Percentiles rank a stretch among this genome's conserved stretches.
phyloP scores from a whole-genome alignment of 2,113 vertebrate genomes.

The Malurus alboscapulatus region DNA sequence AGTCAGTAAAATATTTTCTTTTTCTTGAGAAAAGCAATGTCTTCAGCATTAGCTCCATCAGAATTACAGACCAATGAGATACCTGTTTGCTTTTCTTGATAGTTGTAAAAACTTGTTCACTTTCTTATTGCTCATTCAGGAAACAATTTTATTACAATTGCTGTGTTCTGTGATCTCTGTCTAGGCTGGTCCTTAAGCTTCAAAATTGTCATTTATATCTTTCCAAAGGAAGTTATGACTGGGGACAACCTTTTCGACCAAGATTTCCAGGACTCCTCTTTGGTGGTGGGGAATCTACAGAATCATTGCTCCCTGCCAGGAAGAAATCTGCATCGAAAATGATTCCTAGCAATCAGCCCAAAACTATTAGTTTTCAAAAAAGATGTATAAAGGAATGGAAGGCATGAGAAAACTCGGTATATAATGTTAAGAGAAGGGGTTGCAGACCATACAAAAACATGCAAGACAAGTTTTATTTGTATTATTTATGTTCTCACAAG shows the following conservation, averaged over 20 bases:
- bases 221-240: neutral
- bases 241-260: neutral
- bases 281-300: neutral
- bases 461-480: neutral
- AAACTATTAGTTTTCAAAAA: neutral
- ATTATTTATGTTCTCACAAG: neutral
- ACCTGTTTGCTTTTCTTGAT: neutral
- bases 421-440: neutral
- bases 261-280: neutral
- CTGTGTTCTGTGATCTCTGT: neutral
- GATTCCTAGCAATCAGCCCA: neutral
- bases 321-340: neutral
- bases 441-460: neutral
- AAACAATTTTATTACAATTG: neutral
- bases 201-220: neutral
- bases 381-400: neutral
- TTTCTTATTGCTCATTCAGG: neutral
- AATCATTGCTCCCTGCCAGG: neutral
- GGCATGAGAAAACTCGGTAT: neutral
- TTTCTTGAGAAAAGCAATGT: neutral
- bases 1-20: neutral
- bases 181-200: neutral
- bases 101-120: neutral
- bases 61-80: neutral
- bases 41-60: neutral